phyloP scores from a whole-genome alignment of 2,888 invertebrate genomes.

The Luperina testacea region DNA sequence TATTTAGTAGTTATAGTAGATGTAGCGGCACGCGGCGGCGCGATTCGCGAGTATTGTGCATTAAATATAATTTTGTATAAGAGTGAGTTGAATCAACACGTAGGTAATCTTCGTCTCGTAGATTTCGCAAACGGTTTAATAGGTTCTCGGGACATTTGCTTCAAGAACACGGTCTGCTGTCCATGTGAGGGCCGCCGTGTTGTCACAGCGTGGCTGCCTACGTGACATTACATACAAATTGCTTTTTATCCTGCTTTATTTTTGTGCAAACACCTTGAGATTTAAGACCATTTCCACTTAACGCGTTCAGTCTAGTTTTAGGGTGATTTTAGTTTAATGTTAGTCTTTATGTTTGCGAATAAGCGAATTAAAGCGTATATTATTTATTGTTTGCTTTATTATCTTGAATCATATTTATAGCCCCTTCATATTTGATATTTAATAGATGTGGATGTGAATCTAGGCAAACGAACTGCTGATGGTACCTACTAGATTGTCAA shows the following conservation, averaged over 20 bases:
- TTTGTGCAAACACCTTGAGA: conserved; percentile 76
- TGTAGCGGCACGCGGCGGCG: conserved; percentile 5
- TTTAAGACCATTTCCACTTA: conserved; percentile 73
- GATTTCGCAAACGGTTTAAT: conserved; percentile 78
- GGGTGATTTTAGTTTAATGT: conserved; percentile 35
- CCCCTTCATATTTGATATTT: conserved; percentile 6
- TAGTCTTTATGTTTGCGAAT: background rate
- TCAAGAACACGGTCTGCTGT: conserved; percentile 77
- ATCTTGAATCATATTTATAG: conserved; percentile 15
- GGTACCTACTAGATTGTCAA: conserved; percentile 4
- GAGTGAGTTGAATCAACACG: conserved; percentile 45
- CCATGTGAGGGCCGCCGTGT: conserved; percentile 77
- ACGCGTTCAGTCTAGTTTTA: conserved; percentile 52
- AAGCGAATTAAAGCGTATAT: background rate
- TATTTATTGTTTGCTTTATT: conserved; percentile 16
- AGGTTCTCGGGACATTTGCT: conserved; percentile 73
- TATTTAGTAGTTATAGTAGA: conserved; percentile 30
- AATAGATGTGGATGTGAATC: background rate
- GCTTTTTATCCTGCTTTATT: conserved; percentile 76
- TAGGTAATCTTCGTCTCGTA: conserved; percentile 62
- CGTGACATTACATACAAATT: conserved; percentile 82
- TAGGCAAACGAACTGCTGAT: conserved; percentile 8
- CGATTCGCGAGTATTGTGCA: conserved; percentile 19
- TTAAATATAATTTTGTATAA: conserved; percentile 38
- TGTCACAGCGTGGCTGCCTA: conserved; percentile 75